Evolutionary conservation across 2,888 invertebrate species (phyloP).

Genomic region (Plagodis dolabraria): DNA sequence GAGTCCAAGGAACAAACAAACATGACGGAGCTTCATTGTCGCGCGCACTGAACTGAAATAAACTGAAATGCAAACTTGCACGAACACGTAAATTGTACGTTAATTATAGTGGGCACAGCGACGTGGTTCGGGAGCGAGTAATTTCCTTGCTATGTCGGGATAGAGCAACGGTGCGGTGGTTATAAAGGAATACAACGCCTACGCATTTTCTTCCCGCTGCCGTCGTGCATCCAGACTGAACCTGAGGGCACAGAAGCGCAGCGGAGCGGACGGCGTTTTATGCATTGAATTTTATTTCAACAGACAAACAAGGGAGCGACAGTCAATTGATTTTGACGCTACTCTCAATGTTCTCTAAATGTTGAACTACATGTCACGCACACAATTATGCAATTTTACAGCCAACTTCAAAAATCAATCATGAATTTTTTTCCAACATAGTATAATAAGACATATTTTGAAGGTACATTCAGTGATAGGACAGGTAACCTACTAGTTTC

Average conservation of each 20-base stretch:
- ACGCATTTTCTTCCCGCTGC: constrained; percentile 65
- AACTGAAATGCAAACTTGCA: constrained; percentile 19
- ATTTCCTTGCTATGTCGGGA: constrained; percentile 57
- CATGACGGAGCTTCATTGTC: constrained; percentile 57
- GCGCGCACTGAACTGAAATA: constrained; percentile 17
- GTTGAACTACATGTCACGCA: no score
- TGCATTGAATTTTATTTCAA: not conserved
- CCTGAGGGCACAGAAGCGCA: constrained; percentile 8
- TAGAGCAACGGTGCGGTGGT: constrained; percentile 50
- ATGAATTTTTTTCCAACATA: no score
- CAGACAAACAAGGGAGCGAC: no score
- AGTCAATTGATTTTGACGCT: not conserved
- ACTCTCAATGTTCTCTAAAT: no score
- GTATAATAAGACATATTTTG: no score
- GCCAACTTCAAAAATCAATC: no score
- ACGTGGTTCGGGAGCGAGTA: constrained; percentile 52
- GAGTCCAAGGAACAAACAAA: constrained; percentile 56
- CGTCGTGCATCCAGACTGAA: constrained; percentile 39
- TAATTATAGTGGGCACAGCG: constrained; percentile 15
- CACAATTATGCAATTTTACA: no score
- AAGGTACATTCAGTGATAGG: no score
- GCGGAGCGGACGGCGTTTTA: constrained; percentile 20
- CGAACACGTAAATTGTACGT: constrained; percentile 10
- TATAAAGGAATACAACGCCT: constrained; percentile 67
- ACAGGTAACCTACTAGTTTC: no score